Conservation (phyloP, 2,113 vertebrate species). For the Eulacestoma nigropectus region DNA sequence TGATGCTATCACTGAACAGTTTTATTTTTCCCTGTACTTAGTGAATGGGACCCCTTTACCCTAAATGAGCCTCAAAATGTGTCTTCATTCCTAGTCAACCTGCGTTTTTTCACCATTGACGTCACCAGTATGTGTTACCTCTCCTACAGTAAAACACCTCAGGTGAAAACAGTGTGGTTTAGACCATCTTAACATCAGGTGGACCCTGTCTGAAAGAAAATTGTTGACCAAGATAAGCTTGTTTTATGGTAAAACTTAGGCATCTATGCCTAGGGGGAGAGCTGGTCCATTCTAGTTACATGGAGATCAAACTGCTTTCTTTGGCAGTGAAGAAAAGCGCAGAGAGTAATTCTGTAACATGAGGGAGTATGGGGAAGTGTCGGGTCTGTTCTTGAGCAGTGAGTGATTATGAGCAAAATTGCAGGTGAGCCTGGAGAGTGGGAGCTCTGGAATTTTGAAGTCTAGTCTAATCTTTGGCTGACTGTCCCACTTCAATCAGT, state of each 20-base stretch:
- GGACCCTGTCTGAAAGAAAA: background rate
- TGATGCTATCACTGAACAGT: background rate
- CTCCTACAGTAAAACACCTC: background rate
- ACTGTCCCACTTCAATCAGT: background rate
- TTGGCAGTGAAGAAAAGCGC: background rate
- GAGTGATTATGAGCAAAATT: background rate
- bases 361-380: background rate
- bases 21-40: background rate
- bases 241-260: background rate
- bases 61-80: background rate
- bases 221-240: background rate
- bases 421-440: background rate
- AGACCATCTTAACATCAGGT: background rate
- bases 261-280: background rate
- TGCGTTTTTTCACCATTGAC: background rate
- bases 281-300: too few relatives aligned
- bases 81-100: background rate
- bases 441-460: background rate
- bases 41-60: background rate
- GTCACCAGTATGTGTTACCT: background rate
- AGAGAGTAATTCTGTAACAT: background rate
- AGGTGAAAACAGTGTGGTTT: background rate
- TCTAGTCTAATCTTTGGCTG: background rate
- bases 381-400: background rate
- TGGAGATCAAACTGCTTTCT: background rate